Evolutionary conservation across 1,140 invertebrate genomes (phyloP), one percentile per base, ranked within the genome.

Genomic region (Kradibia gibbosae): DNA sequence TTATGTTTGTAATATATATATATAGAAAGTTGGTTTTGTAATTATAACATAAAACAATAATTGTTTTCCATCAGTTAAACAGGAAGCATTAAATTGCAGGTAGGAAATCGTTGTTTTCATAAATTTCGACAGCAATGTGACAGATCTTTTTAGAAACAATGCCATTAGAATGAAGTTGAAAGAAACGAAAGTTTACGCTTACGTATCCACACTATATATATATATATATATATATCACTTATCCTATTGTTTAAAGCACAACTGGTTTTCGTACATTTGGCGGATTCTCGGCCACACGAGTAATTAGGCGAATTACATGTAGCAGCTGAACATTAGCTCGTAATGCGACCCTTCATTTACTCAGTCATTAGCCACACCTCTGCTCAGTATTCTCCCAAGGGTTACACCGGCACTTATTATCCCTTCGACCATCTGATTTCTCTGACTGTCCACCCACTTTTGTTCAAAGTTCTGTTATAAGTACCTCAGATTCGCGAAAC

Each of bases 341-440:
- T 88, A 91, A 90, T 90, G 89, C 86, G 88, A 91, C 89, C 90
- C 90, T 91, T 91, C 90, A 90, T 91, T 91, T 91, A 91, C 88
- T 90, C 88, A 88, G 85, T 86, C 88, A 88, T 91, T 91, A 90
- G 87, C 86, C 88, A 42, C 34, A 36, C 39, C 88, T 87, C 87
- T 87, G 85, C 84, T 81, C 72, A 17, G 80, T 83, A 78, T 83
- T 83, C n/a, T 67, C 45, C 42, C 31, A 42, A 81, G 72, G 79
- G 79, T 36, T 71, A 71, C 53, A 72, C 67, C 42, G 82, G 84
- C 84, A 85, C 86, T 86, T 87, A 85, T 87, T 86, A 84, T 88
- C 86, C 85, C 87, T 85, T 81, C 82, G 84, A 81, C 81, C 85
- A 80, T 60, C 80, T 60, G 57, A 62, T 73, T 57, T 72, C 31